Percentiles rank a stretch among this genome's conserved stretches.
phyloP scores from a whole-genome alignment of 2,797 vertebrate species.

The Sylvilagus floridanus region DNA sequence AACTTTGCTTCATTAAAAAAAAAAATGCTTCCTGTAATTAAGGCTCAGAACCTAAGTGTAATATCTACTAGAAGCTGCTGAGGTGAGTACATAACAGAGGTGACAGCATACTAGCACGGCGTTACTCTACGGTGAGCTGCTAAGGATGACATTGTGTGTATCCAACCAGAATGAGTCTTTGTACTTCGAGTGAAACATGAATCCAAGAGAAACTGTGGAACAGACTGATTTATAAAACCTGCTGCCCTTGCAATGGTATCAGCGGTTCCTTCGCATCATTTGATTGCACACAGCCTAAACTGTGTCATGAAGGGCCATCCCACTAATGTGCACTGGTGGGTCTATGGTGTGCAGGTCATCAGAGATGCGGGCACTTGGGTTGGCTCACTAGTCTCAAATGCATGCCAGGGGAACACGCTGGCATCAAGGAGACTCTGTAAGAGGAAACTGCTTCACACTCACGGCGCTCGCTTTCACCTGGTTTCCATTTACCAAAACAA shows the following conservation, averaged over 20 bases:
- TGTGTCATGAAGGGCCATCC: constrained; percentile 58
- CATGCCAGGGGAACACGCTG: background rate
- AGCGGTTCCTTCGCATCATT: constrained; percentile 62
- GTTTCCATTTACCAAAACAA: constrained; percentile 64
- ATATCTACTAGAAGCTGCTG: background rate
- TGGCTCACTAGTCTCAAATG: constrained; percentile 56
- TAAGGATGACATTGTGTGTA: background rate
- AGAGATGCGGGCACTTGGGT: background rate
- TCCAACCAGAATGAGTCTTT: constrained; percentile 6
- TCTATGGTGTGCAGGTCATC: constrained; percentile 31
- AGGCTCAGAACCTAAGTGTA: constrained; percentile 28
- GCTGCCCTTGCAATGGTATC: constrained; percentile 54
- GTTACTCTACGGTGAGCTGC: background rate
- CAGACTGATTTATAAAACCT: constrained; percentile 12
- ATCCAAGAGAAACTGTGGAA: background rate
- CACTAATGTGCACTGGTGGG: constrained; percentile 52
- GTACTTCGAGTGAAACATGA: constrained; percentile 40
- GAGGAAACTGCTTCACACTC: constrained; percentile 54
- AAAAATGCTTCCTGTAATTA: background rate
- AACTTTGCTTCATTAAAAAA: constrained; percentile 26
- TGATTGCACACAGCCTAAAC: constrained; percentile 72
- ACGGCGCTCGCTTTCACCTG: constrained; percentile 17
- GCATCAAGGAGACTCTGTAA: background rate
- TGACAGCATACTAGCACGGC: background rate
- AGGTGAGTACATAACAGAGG: background rate